Conservation (phyloP, 2,888 invertebrate species). For the Harpagoxenus sublaevis region DNA sequence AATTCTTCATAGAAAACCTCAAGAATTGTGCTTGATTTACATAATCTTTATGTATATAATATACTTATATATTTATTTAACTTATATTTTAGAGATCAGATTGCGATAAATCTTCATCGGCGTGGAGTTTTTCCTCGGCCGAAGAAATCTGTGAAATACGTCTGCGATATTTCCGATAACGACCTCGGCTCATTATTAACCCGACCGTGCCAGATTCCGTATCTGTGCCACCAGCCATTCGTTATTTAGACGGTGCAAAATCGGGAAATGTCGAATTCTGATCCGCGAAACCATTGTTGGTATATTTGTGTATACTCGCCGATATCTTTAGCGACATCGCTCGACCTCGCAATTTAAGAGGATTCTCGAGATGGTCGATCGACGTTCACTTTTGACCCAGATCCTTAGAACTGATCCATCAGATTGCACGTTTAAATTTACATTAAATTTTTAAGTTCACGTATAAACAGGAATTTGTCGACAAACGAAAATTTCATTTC, state of each 20-base stretch:
- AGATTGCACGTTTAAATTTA: no score
- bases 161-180: conserved; percentile 41
- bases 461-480: not conserved
- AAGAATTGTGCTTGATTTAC: not conserved
- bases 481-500: not conserved
- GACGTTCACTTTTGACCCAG: conserved; percentile 69
- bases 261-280: not conserved
- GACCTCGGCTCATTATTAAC: conserved; percentile 38
- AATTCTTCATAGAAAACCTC: no score
- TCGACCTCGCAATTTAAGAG: conserved; percentile 22
- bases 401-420: conserved; percentile 35
- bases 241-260: conserved; percentile 49
- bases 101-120: not conserved
- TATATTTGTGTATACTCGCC: not conserved
- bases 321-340: conserved; percentile 42
- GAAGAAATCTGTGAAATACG: conserved; percentile 30
- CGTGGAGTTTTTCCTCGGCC: not conserved
- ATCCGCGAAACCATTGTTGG: not conserved
- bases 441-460: not conserved
- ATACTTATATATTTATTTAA: not conserved
- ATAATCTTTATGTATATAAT: not conserved
- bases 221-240: conserved; percentile 55
- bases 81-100: not conserved
- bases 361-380: conserved; percentile 43
- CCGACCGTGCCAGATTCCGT: conserved; percentile 38